Percentiles rank a stretch among this genome's conserved stretches.
phyloP scores from a whole-genome alignment of 2,888 invertebrate species.

The Automeris io region DNA sequence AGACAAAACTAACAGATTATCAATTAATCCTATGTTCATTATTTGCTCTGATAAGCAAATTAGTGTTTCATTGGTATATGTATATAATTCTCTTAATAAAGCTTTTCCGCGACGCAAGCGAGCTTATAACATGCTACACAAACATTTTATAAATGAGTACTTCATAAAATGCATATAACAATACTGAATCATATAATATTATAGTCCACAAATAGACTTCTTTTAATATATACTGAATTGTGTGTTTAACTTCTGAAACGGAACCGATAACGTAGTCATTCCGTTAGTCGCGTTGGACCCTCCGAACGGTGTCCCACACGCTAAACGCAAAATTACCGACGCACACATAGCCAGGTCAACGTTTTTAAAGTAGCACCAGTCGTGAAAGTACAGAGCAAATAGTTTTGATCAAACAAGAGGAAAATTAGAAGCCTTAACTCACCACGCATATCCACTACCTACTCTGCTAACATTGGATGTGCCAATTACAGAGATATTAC shows the following conservation, averaged over 20 bases:
- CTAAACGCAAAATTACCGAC: slow-evolving; percentile 54
- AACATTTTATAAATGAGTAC: too few species aligned
- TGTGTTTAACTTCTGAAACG: background rate
- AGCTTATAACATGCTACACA: too few species aligned
- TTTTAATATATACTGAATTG: too few species aligned
- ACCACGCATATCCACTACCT: slow-evolving; percentile 32
- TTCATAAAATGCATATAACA: too few species aligned
- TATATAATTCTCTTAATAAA: too few species aligned
- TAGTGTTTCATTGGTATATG: too few species aligned
- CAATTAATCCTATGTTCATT: too few species aligned
- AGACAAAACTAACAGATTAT: too few species aligned
- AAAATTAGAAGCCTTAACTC: slow-evolving; percentile 50
- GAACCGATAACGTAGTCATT: background rate
- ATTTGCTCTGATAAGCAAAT: too few species aligned
- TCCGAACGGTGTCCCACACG: slow-evolving; percentile 28
- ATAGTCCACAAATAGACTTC: background rate
- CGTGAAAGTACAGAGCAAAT: slow-evolving; percentile 68
- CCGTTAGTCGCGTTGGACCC: slow-evolving; percentile 10
- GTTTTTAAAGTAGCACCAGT: slow-evolving; percentile 67
- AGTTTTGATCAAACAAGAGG: slow-evolving; percentile 58
- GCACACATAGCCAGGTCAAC: slow-evolving; percentile 60
- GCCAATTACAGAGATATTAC: slow-evolving; percentile 3
- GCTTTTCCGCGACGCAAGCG: too few species aligned
- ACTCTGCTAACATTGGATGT: slow-evolving; percentile 19
- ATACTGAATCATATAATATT: too few species aligned